Evolutionary conservation across 2,113 vertebrate species (phyloP).

Genomic region (Nerophis lumbriciformis): DNA sequence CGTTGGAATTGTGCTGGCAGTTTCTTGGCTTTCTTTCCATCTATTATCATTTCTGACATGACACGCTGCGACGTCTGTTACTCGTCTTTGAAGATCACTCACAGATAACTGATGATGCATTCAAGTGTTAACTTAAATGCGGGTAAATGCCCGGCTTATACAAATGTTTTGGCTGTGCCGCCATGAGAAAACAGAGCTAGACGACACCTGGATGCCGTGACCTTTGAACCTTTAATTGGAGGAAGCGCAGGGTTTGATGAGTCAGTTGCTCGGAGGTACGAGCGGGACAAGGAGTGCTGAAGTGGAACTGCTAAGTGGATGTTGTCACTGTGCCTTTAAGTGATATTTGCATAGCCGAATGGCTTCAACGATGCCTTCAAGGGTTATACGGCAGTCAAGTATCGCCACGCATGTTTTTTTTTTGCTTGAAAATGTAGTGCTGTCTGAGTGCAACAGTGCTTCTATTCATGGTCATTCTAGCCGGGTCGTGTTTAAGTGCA

Average conservation of each 20-base stretch:
- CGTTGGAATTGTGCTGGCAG: too few relatives aligned
- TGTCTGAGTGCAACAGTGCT: constrained; percentile 57
- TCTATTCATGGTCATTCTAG: constrained; percentile 62
- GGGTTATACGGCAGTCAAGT: neutral
- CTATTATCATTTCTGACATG: too few relatives aligned
- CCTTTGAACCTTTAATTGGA: constrained; percentile 40
- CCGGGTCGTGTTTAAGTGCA: constrained; percentile 46
- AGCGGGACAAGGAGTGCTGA: neutral
- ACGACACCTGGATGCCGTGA: constrained; percentile 40
- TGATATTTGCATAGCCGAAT: neutral
- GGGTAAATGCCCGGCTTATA: neutral
- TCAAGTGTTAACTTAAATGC: neutral
- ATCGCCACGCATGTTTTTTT: too few relatives aligned
- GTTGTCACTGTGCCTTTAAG: constrained; percentile 16
- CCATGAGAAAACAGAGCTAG: constrained; percentile 21
- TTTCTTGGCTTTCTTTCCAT: too few relatives aligned
- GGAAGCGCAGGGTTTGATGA: constrained; percentile 38
- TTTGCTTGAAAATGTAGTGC: constrained; percentile 27
- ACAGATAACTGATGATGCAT: too few relatives aligned
- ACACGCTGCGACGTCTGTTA: too few relatives aligned
- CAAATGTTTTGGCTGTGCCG: neutral
- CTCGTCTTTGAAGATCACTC: too few relatives aligned
- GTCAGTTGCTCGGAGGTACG: neutral
- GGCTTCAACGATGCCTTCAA: neutral
- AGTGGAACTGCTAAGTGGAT: constrained; percentile 41